Percentiles rank a stretch among this genome's conserved stretches.
phyloP scores from a whole-genome alignment of 2,888 invertebrate species.

The Thumatha senex region DNA sequence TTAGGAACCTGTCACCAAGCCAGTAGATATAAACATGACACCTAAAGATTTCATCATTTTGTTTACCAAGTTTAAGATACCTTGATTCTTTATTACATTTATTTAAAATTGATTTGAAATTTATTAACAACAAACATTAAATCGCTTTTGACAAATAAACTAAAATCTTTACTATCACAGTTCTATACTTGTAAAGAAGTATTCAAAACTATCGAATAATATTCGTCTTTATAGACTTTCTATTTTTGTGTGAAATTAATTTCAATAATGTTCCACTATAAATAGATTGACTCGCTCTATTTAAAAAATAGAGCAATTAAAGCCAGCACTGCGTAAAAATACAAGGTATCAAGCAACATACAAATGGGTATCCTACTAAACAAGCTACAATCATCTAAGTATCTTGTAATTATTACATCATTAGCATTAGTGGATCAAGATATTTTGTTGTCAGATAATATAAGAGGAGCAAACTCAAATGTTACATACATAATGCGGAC shows the following conservation, averaged over 20 bases:
- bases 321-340: conserved; percentile 4
- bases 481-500: conserved; percentile 42
- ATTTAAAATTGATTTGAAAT: background rate
- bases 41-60: conserved; percentile 25
- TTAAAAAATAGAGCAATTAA: conserved; percentile 57
- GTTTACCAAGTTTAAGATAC: conserved; percentile 19
- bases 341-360: no score
- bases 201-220: background rate
- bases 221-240: conserved; percentile 4
- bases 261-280: conserved; percentile 35
- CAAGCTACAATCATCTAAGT: conserved; percentile 39
- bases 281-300: conserved; percentile 58
- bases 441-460: background rate
- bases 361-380: conserved; percentile 8
- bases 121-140: background rate
- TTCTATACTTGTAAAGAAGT: no score
- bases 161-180: no score
- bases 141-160: no score
- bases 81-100: background rate
- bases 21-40: conserved; percentile 24
- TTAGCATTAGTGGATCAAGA: conserved; percentile 34
- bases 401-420: conserved; percentile 41
- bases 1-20: conserved; percentile 47
- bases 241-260: conserved; percentile 34
- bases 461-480: conserved; percentile 45